These are phyloP conservation scores for Champsocephalus esox DNA, from an alignment of 2,797 vertebrate species.

Conservation along the genomic window DNA sequence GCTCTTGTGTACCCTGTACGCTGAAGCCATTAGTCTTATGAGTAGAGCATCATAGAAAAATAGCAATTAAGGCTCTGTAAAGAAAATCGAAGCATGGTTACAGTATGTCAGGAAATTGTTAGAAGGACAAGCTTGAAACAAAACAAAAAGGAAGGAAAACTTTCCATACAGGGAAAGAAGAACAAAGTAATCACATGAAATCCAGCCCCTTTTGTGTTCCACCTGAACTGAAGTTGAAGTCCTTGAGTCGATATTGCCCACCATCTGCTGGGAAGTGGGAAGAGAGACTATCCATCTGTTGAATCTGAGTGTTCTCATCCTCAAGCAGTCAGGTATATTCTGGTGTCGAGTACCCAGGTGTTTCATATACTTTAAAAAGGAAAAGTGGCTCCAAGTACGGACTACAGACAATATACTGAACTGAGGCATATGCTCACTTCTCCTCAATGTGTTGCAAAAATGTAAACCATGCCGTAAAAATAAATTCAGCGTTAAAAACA, in stretches of 20 bases:
- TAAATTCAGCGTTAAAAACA: background rate
- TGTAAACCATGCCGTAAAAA: constrained; percentile 10
- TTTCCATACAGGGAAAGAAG: background rate
- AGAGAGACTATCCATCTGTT: constrained; percentile 65
- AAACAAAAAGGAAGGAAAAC: background rate
- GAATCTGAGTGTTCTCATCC: constrained; percentile 49
- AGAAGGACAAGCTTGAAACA: constrained; percentile 8
- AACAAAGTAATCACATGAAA: constrained; percentile 28
- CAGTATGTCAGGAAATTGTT: constrained; percentile 4
- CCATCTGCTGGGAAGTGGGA: constrained; percentile 62
- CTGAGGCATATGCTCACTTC: constrained; percentile 20
- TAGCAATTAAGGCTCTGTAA: constrained; percentile 6
- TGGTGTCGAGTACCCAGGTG: constrained; percentile 58
- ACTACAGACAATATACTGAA: constrained; percentile 27
- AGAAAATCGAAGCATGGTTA: constrained; percentile 8
- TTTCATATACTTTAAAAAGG: constrained; percentile 43
- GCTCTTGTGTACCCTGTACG: constrained; percentile 31
- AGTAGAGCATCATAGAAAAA: constrained; percentile 29
- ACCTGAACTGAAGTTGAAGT: constrained; percentile 42
- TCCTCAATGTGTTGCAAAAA: constrained; percentile 13
- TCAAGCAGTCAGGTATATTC: constrained; percentile 44
- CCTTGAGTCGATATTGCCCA: constrained; percentile 52
- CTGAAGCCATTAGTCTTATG: constrained; percentile 38
- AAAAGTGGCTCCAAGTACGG: constrained; percentile 33
- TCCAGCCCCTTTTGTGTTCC: constrained; percentile 37